Conservation (phyloP, 1,140 invertebrate genomes). For the Goniozus legneri region DNA sequence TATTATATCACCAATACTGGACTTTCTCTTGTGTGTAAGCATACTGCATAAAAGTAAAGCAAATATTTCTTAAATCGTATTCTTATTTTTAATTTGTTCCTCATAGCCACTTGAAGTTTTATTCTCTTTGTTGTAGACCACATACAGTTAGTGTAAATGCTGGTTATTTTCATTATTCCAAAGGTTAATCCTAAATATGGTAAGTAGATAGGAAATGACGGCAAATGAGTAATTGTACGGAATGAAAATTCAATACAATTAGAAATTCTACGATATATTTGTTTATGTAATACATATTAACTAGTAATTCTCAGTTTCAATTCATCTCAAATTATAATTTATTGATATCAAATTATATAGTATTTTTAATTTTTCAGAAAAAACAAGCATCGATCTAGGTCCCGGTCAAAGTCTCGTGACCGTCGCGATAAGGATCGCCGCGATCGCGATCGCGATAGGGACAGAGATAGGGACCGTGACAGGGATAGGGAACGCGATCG, state of each 20-base stretch:
- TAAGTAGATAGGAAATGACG: conserved; percentile 51
- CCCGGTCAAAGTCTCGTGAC: conserved; percentile 48
- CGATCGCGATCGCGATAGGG: conserved; percentile 44
- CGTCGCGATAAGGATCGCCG: conserved; percentile 48
- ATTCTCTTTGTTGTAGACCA: conserved; percentile 55
- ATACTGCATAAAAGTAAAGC: too few relatives aligned
- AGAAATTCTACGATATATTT: too few relatives aligned
- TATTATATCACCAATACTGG: too few relatives aligned
- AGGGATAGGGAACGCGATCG: conserved; percentile 31
- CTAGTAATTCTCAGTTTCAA: too few relatives aligned
- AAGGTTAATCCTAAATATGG: conserved; percentile 49
- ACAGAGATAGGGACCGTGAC: conserved; percentile 36
- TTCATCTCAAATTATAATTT: not conserved
- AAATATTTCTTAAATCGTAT: too few relatives aligned
- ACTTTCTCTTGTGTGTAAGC: too few relatives aligned
- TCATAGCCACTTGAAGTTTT: conserved; percentile 46
- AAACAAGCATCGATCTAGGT: conserved; percentile 52
- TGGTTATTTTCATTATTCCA: conserved; percentile 54
- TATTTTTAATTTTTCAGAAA: conserved; percentile 45
- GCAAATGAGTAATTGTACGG: too few relatives aligned
- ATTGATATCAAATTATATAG: not conserved
- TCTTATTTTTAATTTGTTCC: too few relatives aligned
- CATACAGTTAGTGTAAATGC: conserved; percentile 53
- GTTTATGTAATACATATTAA: too few relatives aligned
- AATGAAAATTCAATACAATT: too few relatives aligned